Conservation (phyloP, 2,113 vertebrate species). For the Scomber colias region DNA sequence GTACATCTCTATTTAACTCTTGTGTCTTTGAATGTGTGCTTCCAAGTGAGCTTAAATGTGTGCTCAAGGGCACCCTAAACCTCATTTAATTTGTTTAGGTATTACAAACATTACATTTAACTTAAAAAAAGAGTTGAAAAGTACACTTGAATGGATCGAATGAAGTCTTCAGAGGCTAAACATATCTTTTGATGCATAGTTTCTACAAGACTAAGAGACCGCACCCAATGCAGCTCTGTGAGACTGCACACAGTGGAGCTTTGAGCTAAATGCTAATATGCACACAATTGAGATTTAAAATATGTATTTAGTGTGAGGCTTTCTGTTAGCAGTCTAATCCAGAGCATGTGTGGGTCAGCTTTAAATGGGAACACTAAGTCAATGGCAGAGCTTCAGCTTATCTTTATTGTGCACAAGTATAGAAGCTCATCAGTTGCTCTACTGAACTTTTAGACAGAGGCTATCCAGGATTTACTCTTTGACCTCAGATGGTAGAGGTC, state of each 20-base stretch:
- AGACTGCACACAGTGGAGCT: too few relatives aligned
- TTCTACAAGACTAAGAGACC: too few relatives aligned
- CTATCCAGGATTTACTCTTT: constrained; percentile 51
- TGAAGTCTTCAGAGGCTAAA: too few relatives aligned
- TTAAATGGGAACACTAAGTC: constrained; percentile 14
- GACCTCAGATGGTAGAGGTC: constrained; percentile 31
- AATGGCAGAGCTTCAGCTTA: constrained; percentile 2
- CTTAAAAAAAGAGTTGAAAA: too few relatives aligned
- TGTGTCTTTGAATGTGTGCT: background rate
- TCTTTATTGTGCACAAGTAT: constrained; percentile 38
- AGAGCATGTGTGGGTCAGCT: background rate
- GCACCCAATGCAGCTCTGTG: too few relatives aligned
- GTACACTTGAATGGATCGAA: too few relatives aligned
- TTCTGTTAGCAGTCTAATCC: constrained; percentile 19
- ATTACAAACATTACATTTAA: too few relatives aligned
- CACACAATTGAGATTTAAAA: background rate
- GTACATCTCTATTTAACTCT: background rate
- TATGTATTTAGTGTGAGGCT: constrained; percentile 9
- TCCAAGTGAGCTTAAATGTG: too few relatives aligned
- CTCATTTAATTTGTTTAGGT: too few relatives aligned
- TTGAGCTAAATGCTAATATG: too few relatives aligned
- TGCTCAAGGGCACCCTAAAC: too few relatives aligned
- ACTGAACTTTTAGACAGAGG: constrained; percentile 6
- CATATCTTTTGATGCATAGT: too few relatives aligned
- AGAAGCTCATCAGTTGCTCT: constrained; percentile 19